Percentiles rank a stretch among this genome's conserved stretches.
Evolutionary conservation across 2,888 invertebrate genomes (phyloP).

Genomic region (Torymus auratus): DNA sequence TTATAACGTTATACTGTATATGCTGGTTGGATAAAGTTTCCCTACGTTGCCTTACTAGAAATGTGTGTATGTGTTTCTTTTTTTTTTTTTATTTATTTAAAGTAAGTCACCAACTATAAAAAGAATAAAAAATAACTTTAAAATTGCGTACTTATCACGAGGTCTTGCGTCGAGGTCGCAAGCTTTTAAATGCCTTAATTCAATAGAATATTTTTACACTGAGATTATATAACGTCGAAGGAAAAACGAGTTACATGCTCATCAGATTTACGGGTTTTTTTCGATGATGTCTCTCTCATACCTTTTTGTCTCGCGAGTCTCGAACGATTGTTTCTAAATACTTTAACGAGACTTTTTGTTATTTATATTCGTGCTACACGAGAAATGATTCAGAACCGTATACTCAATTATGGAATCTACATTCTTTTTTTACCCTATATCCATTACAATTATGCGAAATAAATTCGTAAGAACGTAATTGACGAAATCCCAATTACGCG

Average conservation of each 20-base stretch:
- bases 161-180: constrained; percentile 22
- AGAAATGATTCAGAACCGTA: constrained; percentile 13
- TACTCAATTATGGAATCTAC: not conserved
- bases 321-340: constrained; percentile 19
- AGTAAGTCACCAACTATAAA: constrained; percentile 45
- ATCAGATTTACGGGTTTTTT: constrained; percentile 9
- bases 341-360: constrained; percentile 34
- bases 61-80: constrained; percentile 2
- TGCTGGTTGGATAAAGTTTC: constrained; percentile 20
- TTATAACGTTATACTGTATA: constrained; percentile 32
- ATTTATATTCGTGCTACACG: constrained; percentile 6
- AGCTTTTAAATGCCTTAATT: constrained; percentile 44
- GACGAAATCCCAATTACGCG: not conserved
- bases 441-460: constrained; percentile 9
- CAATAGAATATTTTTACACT: constrained; percentile 42
- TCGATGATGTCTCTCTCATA: not conserved
- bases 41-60: not conserved
- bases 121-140: constrained; percentile 52
- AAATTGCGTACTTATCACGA: constrained; percentile 51
- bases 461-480: constrained; percentile 21
- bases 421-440: constrained; percentile 17
- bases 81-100: constrained; percentile 30
- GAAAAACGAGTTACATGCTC: constrained; percentile 29
- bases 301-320: not conserved
- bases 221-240: constrained; percentile 39